Evolutionary conservation across 35 echinoderm and acorn worm species (phyloP).

Genomic region (Chiridota heheva): DNA sequence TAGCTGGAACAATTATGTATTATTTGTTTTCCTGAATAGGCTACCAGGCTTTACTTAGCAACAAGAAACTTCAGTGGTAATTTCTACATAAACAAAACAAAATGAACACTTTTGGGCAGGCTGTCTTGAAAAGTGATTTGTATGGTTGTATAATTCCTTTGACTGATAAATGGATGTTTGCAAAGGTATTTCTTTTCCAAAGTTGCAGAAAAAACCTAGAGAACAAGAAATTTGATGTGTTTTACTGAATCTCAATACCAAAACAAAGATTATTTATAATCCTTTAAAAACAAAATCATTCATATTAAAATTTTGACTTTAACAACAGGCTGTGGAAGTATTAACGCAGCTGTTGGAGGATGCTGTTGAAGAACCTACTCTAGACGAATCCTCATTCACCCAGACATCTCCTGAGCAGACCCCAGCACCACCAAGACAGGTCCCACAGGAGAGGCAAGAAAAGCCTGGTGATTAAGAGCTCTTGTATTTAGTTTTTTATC

Average conservation of each 20-base stretch:
- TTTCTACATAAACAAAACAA: too few species aligned
- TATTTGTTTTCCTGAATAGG: too few species aligned
- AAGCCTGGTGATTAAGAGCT: too few species aligned
- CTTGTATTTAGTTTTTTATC: too few species aligned
- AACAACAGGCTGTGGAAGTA: conserved; percentile 63
- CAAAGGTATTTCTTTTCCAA: neutral
- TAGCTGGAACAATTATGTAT: neutral
- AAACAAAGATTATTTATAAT: neutral
- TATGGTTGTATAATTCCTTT: too few species aligned
- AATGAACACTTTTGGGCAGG: too few species aligned
- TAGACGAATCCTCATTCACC: conserved; percentile 61
- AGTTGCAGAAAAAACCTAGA: neutral
- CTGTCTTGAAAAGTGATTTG: too few species aligned
- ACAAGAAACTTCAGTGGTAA: too few species aligned
- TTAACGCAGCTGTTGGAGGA: conserved; percentile 54
- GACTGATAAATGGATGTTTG: neutral
- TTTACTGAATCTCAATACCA: neutral
- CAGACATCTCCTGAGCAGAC: conserved; percentile 36
- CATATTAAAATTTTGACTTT: neutral
- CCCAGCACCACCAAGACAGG: neutral
- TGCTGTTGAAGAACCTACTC: conserved; percentile 50
- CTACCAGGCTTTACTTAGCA: too few species aligned
- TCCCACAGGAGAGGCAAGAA: too few species aligned
- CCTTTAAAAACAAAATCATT: neutral
- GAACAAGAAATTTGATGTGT: neutral